phyloP scores from a whole-genome alignment of 2,888 invertebrate genomes.

The Napeogenes inachia region DNA sequence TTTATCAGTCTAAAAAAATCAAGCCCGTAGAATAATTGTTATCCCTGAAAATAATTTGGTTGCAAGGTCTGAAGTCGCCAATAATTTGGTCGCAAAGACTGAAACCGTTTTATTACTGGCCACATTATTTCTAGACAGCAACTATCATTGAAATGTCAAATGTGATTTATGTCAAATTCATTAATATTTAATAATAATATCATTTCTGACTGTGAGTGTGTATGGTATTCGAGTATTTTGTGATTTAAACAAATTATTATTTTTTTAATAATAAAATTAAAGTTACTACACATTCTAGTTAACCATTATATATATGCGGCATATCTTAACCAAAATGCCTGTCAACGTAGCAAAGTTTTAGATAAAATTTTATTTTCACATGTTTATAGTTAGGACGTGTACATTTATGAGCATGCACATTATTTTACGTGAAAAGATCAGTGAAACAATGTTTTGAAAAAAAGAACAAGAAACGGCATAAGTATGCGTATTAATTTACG shows the following conservation, averaged over 20 bases:
- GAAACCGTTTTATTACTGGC: slow-evolving; percentile 1
- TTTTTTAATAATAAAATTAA: background rate
- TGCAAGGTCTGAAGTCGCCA: too few species aligned
- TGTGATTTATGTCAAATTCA: background rate
- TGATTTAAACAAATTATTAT: background rate
- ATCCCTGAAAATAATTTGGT: too few species aligned
- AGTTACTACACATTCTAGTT: background rate
- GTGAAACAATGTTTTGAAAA: slow-evolving; percentile 1
- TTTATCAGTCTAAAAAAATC: too few species aligned
- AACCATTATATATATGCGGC: background rate
- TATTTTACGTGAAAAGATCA: background rate
- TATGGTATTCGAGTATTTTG: background rate
- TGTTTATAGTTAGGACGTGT: too few species aligned
- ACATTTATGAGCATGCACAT: too few species aligned
- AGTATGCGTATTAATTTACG: slow-evolving; percentile 66
- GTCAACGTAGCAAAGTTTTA: background rate
- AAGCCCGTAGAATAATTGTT: too few species aligned
- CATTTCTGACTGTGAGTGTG: slow-evolving; percentile 1
- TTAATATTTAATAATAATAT: slow-evolving; percentile 5
- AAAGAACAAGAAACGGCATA: slow-evolving; percentile 10
- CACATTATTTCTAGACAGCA: background rate
- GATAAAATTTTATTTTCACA: background rate
- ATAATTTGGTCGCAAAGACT: background rate
- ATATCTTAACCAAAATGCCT: background rate
- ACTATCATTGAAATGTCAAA: background rate